Percentiles rank a stretch among this genome's conserved stretches.
These are phyloP conservation scores for Fregetta grallaria DNA, from an alignment of 2,113 vertebrate species.

Conservation along the genomic window DNA sequence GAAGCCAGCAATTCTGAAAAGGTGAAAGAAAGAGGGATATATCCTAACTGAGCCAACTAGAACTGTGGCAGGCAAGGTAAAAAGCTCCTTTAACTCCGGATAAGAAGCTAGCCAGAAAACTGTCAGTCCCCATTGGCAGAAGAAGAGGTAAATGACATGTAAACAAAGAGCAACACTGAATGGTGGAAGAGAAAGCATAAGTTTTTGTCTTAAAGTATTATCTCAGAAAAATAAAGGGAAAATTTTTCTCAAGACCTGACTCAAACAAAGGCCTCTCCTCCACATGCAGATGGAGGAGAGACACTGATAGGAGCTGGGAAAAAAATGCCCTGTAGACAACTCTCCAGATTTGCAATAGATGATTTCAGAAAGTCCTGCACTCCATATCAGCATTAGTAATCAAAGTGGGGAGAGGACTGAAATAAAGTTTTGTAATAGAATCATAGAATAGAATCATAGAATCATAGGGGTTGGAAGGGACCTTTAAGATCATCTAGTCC, in stretches of 20 bases:
- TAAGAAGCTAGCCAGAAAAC: not conserved
- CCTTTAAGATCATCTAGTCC: too few relatives aligned
- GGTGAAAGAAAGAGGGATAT: not conserved
- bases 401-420: not conserved
- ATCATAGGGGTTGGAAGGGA: too few relatives aligned
- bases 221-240: not conserved
- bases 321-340: not conserved
- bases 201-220: not conserved
- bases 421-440: not conserved
- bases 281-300: not conserved
- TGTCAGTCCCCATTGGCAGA: not conserved
- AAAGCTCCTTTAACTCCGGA: not conserved
- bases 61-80: not conserved
- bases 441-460: too few relatives aligned
- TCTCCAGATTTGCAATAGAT: not conserved
- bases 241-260: not conserved
- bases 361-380: not conserved
- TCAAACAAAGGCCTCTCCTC: not conserved
- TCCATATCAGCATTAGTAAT: not conserved
- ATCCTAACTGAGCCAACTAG: not conserved
- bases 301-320: not conserved
- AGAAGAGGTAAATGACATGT: not conserved
- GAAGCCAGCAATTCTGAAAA: not conserved
- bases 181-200: not conserved
- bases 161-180: not conserved